Base-by-base conservation (phyloP, 2,888 invertebrate species). In the Malacosoma neustria region DNA sequence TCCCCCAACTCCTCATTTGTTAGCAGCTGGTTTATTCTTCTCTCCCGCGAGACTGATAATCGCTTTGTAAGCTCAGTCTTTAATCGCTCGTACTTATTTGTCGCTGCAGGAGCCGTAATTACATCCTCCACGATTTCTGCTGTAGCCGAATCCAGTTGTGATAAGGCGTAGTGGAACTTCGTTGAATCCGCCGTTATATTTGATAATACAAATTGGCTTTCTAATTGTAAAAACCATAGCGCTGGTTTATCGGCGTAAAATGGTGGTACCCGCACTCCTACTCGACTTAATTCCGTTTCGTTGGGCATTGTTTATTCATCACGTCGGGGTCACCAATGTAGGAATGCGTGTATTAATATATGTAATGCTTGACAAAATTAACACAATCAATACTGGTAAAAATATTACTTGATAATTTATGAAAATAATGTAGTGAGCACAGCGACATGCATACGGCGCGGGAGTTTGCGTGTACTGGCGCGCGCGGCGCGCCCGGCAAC, bases 1-100 rank as follows among this genome's bases (percentile, higher is more conserved):
- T 51, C 49, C 3, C 46, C 51, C 0, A 50, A 29, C 32, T 51
- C 48, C 22, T 49, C 45, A 11, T 48, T 44, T 33, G 38, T 40
- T 9, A 51, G 33, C 1, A 48, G 37, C 12, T 52, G 50, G 32
- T 48, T 44, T 1, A 45, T 12, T 15, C 45, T 41, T 11, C 39
- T 40, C 30, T 53, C 45, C 2, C 36, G 13, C 2, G 22, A 22
- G 7, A 22, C 22, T 22, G 22, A 22, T 2, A 22, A 5, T 7
- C 22, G 22, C 3, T 22, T 22, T 5, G 7, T 22, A 22, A 22
- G 22, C 22, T 22, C 22, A 3, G 1, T 22, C 7, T 22, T 22
- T 22, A 22, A 22, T 22, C 7, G 5, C 3, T 22, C 6, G 3
- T 22, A 22, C 22, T 22, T 22, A 22, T 22, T 7, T 22, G 22